Evolutionary conservation across 1,140 invertebrate genomes (phyloP).

Genomic region (Zaprionus inermis): DNA sequence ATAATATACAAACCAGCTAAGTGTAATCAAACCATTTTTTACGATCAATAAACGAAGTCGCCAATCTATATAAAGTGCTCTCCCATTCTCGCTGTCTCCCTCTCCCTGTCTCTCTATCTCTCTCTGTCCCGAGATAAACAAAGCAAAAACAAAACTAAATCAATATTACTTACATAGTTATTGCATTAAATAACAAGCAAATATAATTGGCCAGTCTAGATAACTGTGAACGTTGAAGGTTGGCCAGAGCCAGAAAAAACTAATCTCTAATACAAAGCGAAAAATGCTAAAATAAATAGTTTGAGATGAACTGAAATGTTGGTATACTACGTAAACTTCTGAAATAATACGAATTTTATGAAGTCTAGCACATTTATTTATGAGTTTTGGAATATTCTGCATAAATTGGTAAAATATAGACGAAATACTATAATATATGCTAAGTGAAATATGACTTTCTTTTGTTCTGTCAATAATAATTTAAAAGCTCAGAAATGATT

Average conservation of each 20-base stretch:
- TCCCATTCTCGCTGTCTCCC: not conserved
- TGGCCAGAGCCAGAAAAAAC: not conserved
- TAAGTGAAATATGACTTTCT: not conserved
- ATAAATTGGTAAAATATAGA: not conserved
- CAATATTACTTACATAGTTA: slow-evolving; percentile 22
- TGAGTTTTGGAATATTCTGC: not conserved
- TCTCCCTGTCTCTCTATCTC: slow-evolving; percentile 4
- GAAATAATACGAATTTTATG: not conserved
- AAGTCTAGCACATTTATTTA: not conserved
- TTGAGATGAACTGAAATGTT: not conserved
- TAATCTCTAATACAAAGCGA: not conserved
- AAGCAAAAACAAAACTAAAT: slow-evolving; percentile 9
- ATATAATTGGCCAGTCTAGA: slow-evolving; percentile 18
- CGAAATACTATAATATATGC: not conserved
- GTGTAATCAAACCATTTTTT: slow-evolving; percentile 59
- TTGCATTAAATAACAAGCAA: slow-evolving; percentile 21
- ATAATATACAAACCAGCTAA: slow-evolving; percentile 21
- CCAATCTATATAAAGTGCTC: slow-evolving; percentile 34
- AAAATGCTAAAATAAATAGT: not conserved
- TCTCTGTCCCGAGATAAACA: slow-evolving; percentile 23
- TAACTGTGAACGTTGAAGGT: slow-evolving; percentile 1
- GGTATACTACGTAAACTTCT: not conserved
- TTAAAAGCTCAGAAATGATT: too few relatives aligned
- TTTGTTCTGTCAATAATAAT: too few relatives aligned
- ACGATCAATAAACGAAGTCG: slow-evolving; percentile 52